Base-by-base conservation (phyloP, 2,888 invertebrate genomes). In the Caenorhabditis becei region DNA sequence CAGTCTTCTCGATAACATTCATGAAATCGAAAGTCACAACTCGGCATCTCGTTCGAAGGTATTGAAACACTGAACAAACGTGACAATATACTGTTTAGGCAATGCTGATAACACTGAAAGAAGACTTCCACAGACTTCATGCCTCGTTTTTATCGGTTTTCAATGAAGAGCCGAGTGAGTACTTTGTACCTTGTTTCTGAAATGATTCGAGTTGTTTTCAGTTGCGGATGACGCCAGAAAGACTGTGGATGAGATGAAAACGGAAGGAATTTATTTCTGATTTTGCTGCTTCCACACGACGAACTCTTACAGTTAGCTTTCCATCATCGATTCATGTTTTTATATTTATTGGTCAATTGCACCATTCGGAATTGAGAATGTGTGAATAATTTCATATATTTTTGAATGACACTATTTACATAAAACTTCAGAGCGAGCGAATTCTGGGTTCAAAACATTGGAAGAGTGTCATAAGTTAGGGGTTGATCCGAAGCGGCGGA, bases 141-240 rank as follows among this genome's bases (percentile, higher is more conserved):
- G 18, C 10, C 2, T 47, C 72, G 2, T 63, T 63, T 20, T 24
- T 14, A n/a, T 63, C 72, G 8, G 20, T 49, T 24, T 49, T 72
- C 10, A 26, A 63, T 7, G 72, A 72, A 20, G 63, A 72, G 14
- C 63, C 63, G 26, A 58, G 72, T 72, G 49, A 65, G 72, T 51
- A 4, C 2, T 41, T 41, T 18, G 26, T n/a, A 10, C 24, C 16
- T 59, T 32, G 32, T 32, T 32, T 32, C 32, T 7, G 4, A 7
- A 10, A 32, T 7, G 32, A 32, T 32, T 32, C 32, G n/a, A n/a
- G n/a, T n/a, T 37, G 35, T 1, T 18, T 58, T 4, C 16, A 41
- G 35, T 26, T 16, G 24, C 16, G 1, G 23, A 16, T 8, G 53
- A 16, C 26, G 53, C 23, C 1, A 28, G 10, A 56, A 28, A 56